Conservation (phyloP, 2,888 invertebrate genomes). For the Neoaliturus tenellus region DNA sequence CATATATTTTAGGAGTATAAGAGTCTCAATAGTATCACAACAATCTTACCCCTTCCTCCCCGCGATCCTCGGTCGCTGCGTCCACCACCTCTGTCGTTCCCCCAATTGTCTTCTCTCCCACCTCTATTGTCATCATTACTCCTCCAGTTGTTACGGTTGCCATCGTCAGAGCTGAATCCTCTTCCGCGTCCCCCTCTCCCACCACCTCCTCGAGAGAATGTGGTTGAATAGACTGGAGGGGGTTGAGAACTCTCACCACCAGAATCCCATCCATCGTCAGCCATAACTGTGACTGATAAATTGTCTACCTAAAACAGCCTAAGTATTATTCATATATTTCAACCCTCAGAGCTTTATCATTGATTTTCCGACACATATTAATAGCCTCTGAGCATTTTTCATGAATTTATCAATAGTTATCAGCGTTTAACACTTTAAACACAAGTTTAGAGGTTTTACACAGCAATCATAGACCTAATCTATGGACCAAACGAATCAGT, state of each 20-base stretch:
- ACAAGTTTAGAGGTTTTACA: too few species aligned
- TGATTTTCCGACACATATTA: too few species aligned
- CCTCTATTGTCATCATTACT: constrained; percentile 12
- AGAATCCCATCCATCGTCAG: constrained; percentile 58
- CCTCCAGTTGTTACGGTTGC: neutral
- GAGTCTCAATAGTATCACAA: too few species aligned
- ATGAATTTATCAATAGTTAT: too few species aligned
- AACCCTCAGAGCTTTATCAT: too few species aligned
- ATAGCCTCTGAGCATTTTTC: too few species aligned
- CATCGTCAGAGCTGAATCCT: neutral
- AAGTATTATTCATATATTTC: too few species aligned
- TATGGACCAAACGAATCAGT: too few species aligned
- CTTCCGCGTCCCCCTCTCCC: neutral
- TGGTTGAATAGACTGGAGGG: neutral
- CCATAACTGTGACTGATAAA: constrained; percentile 39
- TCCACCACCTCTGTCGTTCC: neutral
- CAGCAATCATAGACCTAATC: too few species aligned
- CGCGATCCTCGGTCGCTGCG: neutral
- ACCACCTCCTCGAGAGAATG: constrained; percentile 49
- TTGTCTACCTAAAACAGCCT: too few species aligned
- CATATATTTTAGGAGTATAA: too few species aligned
- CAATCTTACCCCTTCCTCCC: constrained; percentile 8
- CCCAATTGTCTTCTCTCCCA: neutral
- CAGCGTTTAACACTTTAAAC: too few species aligned
- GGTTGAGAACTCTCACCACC: constrained; percentile 46